Percentiles rank a stretch among this genome's conserved stretches.
phyloP scores from a whole-genome alignment of 1,140 invertebrate genomes.

The Leucophenga varia region DNA sequence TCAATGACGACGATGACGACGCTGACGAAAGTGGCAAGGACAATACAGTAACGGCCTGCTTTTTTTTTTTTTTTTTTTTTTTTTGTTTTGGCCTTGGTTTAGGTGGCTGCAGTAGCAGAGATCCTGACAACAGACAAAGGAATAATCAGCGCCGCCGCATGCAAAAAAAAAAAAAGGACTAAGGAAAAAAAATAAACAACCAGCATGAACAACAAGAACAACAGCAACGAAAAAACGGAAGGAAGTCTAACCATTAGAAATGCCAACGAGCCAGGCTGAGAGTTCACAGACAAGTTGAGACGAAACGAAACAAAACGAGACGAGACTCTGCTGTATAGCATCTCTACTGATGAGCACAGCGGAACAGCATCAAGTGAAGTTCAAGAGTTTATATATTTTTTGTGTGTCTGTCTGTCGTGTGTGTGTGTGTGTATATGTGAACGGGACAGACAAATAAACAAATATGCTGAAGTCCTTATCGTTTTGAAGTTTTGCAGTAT shows the following conservation, averaged over 20 bases:
- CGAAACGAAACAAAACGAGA: too few species aligned
- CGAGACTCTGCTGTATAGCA: too few species aligned
- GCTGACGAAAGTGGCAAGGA: too few species aligned
- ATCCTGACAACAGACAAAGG: too few species aligned
- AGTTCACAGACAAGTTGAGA: not conserved
- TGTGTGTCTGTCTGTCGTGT: not conserved
- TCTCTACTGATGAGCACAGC: too few species aligned
- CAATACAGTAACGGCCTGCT: too few species aligned
- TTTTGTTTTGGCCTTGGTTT: too few species aligned
- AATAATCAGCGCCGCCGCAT: not conserved
- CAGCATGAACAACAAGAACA: slow-evolving; percentile 12
- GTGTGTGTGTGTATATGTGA: not conserved
- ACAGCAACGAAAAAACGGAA: slow-evolving; percentile 31
- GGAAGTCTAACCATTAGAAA: slow-evolving; percentile 51
- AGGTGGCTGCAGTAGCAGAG: too few species aligned
- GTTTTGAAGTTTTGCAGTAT: slow-evolving; percentile 14
- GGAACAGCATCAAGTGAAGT: too few species aligned
- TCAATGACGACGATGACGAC: too few species aligned
- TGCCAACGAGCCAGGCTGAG: slow-evolving; percentile 27
- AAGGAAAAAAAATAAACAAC: slow-evolving; percentile 8
- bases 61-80: too few species aligned
- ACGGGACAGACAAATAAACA: not conserved
- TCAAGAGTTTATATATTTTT: not conserved
- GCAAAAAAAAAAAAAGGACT: slow-evolving; percentile 5
- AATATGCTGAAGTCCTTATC: too few species aligned